phyloP scores from a whole-genome alignment of 2,113 vertebrate genomes.

The Chascanopsetta lugubris region DNA sequence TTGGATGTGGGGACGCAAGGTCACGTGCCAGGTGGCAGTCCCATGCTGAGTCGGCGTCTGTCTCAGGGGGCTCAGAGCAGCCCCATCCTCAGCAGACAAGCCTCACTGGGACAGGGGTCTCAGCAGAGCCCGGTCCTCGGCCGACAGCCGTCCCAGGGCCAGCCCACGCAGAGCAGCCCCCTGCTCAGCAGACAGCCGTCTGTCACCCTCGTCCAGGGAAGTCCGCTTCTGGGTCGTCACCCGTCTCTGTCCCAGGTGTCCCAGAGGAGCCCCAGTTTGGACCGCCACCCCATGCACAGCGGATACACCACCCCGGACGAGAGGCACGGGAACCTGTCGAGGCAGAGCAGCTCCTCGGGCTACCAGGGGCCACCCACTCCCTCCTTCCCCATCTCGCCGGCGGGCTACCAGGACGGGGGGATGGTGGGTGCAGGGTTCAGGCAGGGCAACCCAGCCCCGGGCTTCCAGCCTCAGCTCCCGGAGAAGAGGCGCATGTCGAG shows the following conservation, averaged over 20 bases:
- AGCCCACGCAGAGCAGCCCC: slow-evolving; percentile 71
- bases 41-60: slow-evolving; percentile 58
- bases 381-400: slow-evolving; percentile 90
- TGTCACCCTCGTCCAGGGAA: slow-evolving; percentile 77
- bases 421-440: slow-evolving; percentile 74
- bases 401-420: slow-evolving; percentile 85
- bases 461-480: slow-evolving; percentile 84
- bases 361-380: slow-evolving; percentile 94
- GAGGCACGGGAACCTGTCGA: slow-evolving; percentile 86
- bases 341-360: slow-evolving; percentile 94
- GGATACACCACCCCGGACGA: slow-evolving; percentile 91
- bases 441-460: slow-evolving; percentile 84
- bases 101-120: slow-evolving; percentile 55
- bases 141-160: slow-evolving; percentile 71
- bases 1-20: slow-evolving; percentile 50
- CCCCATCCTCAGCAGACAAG: slow-evolving; percentile 67
- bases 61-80: slow-evolving; percentile 68
- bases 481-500: slow-evolving; percentile 94
- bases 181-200: slow-evolving; percentile 76
- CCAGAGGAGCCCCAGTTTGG: slow-evolving; percentile 88
- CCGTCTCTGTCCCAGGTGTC: slow-evolving; percentile 74
- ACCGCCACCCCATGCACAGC: slow-evolving; percentile 86
- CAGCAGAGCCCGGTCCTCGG: slow-evolving; percentile 74
- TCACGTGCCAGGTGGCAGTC: slow-evolving; percentile 56
- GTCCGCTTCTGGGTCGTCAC: slow-evolving; percentile 80